Base-by-base conservation (phyloP, 2,888 invertebrate genomes). In the Drosophila leonis region DNA sequence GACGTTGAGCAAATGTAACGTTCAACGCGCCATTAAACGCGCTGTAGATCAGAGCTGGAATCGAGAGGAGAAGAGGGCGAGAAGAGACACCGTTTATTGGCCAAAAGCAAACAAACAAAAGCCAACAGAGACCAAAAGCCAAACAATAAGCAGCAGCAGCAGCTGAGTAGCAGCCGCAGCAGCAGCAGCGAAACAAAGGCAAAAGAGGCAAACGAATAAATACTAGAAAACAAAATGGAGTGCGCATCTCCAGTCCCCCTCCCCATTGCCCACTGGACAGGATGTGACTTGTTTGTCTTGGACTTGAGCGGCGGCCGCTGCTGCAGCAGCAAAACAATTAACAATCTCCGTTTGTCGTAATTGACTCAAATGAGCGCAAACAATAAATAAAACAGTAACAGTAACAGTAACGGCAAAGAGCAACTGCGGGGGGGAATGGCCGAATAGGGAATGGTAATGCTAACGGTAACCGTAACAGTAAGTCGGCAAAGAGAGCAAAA, bases 341-440 rank as follows among this genome's bases (percentile, higher is more conserved):
- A 91, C 87, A 89, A 85, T 88, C 90, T 85, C 81, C 81, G 82
- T 81, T 83, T 81, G 83, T 71, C 76, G 86, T 88, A 91, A 91
- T 91, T 91, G 91, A 91, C 91, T 91, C 87, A 91, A 91, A 91
- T 90, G 83, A 87, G 84, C 81, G 87, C 90, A 88, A 85, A 88
- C 86, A 90, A 87, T 83, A 78, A 86, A 79, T 86, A 86, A 85
- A 87, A 80, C 84, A 83, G 84, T 75, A 83, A 86, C 80, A 67
- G 82, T 42, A 66, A 55, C 73, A 51, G 55, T 6, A 15, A 57
- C 24, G 60, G 52, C 35, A 65, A 24, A 57, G n/a, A 55, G 24
- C 41, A n/a, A 27, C 27, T 24, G 48, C 29, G 46, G 8, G 18
- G 9, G 33, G 24, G 33, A 62, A 39, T 59, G 27, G 37, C 27